These are phyloP conservation scores for Metallyticus violacea DNA, from an alignment of 2,888 invertebrate genomes.

Conservation along the genomic window DNA sequence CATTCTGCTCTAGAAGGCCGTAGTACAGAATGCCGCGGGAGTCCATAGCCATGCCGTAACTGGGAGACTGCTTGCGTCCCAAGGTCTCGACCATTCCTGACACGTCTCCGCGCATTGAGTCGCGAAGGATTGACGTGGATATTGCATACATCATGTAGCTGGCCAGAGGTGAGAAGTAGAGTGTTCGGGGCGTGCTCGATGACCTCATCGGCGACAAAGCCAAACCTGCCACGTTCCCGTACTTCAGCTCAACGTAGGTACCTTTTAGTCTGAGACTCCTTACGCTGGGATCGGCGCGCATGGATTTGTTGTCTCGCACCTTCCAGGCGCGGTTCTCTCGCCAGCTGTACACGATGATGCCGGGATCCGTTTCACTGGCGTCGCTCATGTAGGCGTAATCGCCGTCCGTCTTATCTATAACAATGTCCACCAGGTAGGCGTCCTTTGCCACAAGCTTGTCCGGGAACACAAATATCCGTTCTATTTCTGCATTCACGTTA, in stretches of 20 bases:
- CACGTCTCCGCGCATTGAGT: conserved; percentile 30
- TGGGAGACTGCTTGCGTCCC: conserved; percentile 64
- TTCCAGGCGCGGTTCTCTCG: conserved; percentile 67
- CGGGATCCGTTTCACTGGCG: conserved; percentile 55
- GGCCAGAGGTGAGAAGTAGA: conserved; percentile 68
- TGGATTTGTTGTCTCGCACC: conserved; percentile 60
- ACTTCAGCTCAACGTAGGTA: conserved; percentile 58
- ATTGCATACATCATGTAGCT: conserved; percentile 66
- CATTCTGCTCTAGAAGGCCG: conserved; percentile 65
- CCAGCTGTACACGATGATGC: conserved; percentile 68
- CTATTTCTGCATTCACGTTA: conserved; percentile 31
- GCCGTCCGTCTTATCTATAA: conserved; percentile 65
- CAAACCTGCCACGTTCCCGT: conserved; percentile 22
- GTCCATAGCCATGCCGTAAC: conserved; percentile 75
- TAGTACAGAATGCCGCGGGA: conserved; percentile 65
- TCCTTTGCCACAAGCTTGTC: conserved; percentile 55
- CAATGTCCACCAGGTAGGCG: conserved; percentile 69
- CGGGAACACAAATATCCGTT: conserved; percentile 60
- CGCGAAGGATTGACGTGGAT: conserved; percentile 57
- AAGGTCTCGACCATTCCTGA: conserved; percentile 43
- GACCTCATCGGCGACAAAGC: conserved; percentile 45
- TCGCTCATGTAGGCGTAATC: conserved; percentile 41
- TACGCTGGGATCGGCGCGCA: conserved; percentile 55
- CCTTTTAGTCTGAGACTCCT: background rate
- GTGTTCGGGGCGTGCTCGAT: conserved; percentile 42